Evolutionary conservation across 2,888 invertebrate genomes (phyloP), one percentile per base, ranked within the genome.

Genomic region (Nomada ferruginata): DNA sequence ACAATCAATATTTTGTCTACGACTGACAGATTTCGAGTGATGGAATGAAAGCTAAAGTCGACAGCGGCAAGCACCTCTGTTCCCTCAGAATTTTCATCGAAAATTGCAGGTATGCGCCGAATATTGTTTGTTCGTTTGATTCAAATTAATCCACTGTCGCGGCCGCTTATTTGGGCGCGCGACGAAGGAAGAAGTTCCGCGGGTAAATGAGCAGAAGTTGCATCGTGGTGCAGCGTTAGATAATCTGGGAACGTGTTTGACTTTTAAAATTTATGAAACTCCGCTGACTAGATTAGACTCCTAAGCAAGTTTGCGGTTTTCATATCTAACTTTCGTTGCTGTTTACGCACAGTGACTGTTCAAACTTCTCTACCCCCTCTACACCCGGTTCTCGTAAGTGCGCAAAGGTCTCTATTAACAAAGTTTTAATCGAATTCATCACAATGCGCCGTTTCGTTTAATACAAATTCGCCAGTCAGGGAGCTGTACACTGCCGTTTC

Each of bases 341-440:
- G 82, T 82, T 82, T 82, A 82, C 82, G 82, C 82, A 80, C 65
- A 59, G 71, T 47, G 70, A 82, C 81, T 82, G 82, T 81, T 82
- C 76, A 81, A 82, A 82, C 82, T 81, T 78, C 53, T 1, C 36
- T 23, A 36, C 2, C 60, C 20, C 10, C 20, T 11, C 29, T 10
- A 4, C 47, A 15, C 13, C 50, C 44, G 42, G 36, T 44, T 20
- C 50, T 5, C 50, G 76, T 81, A 81, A 82, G 74, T 75, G 81
- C 36, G 81, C 81, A 75, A 82, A 82, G 74, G 81, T 82, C 81
- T 82, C 81, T 76, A 82, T 82, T 81, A 82, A 82, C 82, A 82
- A 82, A 82, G 82, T 82, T 82, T 82, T 82, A 82, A 82, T 82
- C 82, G 82, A 82, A 82, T 82, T 82, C 82, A 76, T 82, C 82